Evolutionary conservation across 2,888 invertebrate genomes (phyloP).

Genomic region (Acholoe squamosa): DNA sequence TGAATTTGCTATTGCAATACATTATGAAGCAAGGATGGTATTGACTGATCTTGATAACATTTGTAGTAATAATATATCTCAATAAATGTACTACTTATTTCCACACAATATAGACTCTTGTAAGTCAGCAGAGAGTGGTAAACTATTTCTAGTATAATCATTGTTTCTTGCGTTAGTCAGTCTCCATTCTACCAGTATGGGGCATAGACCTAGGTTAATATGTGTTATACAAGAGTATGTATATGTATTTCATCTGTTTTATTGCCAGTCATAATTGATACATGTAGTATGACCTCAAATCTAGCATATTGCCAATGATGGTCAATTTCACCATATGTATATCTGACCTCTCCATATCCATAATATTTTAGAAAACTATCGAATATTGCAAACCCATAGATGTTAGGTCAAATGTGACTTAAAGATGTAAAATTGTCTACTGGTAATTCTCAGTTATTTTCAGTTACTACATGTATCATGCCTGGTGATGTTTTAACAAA

Average conservation of each 20-base stretch:
- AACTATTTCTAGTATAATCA: neutral
- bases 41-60: neutral
- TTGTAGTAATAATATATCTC: neutral
- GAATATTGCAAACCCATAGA: too few relatives aligned
- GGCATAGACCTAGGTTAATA: neutral
- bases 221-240: neutral
- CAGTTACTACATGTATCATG: too few relatives aligned
- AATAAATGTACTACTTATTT: slow-evolving; percentile 15
- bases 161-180: neutral
- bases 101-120: slow-evolving; percentile 38
- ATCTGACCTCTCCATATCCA: too few relatives aligned
- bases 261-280: slow-evolving; percentile 24
- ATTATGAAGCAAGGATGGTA: neutral
- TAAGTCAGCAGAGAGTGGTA: slow-evolving; percentile 34
- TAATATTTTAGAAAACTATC: too few relatives aligned
- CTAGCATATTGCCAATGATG: too few relatives aligned
- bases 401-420: too few relatives aligned
- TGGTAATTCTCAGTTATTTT: too few relatives aligned
- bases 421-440: too few relatives aligned
- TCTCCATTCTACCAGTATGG: neutral
- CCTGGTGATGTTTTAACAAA: too few relatives aligned
- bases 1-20: neutral
- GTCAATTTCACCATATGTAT: too few relatives aligned
- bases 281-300: neutral
- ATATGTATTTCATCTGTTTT: neutral